Evolutionary conservation across 2,113 vertebrate species (phyloP).

Genomic region (Lonchura striata): DNA sequence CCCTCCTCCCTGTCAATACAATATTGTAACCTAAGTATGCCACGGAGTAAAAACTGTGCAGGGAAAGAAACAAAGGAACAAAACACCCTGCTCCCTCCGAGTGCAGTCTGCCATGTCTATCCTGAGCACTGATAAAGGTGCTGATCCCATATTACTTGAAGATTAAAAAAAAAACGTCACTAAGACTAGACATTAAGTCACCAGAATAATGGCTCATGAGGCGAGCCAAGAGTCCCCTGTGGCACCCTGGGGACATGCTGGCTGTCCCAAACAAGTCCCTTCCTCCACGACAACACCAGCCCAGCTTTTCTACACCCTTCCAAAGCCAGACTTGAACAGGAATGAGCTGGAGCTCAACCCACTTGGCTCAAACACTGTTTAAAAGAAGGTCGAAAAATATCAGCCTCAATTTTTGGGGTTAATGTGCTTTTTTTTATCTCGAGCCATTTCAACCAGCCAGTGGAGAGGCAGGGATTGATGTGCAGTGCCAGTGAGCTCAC

Average conservation of each 20-base stretch:
- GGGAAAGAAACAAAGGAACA: not conserved
- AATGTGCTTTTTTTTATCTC: rapidly evolving
- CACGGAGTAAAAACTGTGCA: not conserved
- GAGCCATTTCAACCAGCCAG: not conserved
- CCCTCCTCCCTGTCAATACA: not conserved
- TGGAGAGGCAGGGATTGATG: not conserved
- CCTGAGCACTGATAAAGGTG: not conserved
- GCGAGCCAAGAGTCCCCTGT: rapidly evolving
- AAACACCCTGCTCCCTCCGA: not conserved
- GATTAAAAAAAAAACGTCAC: not conserved
- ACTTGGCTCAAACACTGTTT: not conserved
- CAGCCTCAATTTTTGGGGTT: not conserved
- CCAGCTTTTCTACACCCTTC: not conserved
- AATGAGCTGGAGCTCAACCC: not conserved
- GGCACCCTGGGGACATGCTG: rapidly evolving
- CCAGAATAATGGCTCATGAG: not conserved
- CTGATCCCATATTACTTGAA: not conserved
- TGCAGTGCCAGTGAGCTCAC: not conserved
- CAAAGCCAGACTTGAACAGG: not conserved
- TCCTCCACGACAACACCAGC: not conserved
- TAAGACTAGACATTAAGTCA: too few relatives aligned
- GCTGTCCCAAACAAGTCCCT: not conserved
- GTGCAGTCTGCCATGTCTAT: rapidly evolving
- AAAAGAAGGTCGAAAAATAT: not conserved
- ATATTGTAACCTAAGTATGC: not conserved